Conservation (phyloP, 23 tunicate species). For the Botrylloides violaceus region DNA sequence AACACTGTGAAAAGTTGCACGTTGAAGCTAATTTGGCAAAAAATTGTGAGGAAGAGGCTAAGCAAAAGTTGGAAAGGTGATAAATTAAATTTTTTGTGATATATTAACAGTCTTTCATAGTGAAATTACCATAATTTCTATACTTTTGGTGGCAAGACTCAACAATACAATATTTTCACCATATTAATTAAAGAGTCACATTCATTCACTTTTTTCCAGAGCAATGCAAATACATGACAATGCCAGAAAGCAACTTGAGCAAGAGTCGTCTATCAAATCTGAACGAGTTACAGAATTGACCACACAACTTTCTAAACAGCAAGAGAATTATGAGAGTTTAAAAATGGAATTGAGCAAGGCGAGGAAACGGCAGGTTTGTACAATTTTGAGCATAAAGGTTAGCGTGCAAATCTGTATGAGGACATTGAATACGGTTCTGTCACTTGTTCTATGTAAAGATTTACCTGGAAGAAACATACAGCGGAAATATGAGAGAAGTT, state of each 20-base stretch:
- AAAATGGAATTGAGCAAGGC: constrained; percentile 58
- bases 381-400: too few species aligned
- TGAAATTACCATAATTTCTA: too few species aligned
- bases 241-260: constrained; percentile 55
- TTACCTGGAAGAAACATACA: constrained; percentile 53
- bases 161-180: neutral
- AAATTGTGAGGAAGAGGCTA: constrained; percentile 41
- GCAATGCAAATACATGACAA: constrained; percentile 61
- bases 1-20: constrained; percentile 28
- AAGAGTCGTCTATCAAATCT: constrained; percentile 47
- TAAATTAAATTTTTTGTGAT: too few species aligned
- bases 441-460: constrained; percentile 20
- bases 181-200: neutral
- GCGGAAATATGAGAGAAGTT: constrained; percentile 57
- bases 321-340: constrained; percentile 28
- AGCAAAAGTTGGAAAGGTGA: constrained; percentile 75
- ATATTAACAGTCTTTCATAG: too few species aligned
- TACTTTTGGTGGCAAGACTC: too few species aligned
- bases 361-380: constrained; percentile 30
- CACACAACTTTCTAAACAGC: constrained; percentile 41
- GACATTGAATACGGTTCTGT: too few species aligned
- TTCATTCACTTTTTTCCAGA: constrained; percentile 26
- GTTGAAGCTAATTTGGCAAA: constrained; percentile 28
- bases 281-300: constrained; percentile 31
- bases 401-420: neutral